Base-by-base conservation (phyloP, 1,140 invertebrate species). In the Platyscapa corneri region DNA sequence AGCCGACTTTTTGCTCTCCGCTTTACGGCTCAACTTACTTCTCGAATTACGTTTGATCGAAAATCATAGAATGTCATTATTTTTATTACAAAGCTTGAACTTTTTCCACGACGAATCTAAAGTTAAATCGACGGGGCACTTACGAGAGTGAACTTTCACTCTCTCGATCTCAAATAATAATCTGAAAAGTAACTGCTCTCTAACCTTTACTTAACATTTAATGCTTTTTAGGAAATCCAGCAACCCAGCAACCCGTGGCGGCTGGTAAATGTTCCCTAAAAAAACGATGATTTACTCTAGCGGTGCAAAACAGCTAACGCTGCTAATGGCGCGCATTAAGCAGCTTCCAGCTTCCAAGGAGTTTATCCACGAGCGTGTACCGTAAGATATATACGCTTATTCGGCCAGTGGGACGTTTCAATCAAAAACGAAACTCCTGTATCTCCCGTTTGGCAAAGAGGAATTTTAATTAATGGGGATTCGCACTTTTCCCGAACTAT, bases 131-230 rank as follows among this genome's bases (percentile, higher is more conserved):
- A n/a, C n/a, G n/a, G n/a, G n/a, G n/a, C n/a, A n/a, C n/a, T n/a
- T n/a, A n/a, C n/a, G n/a, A 42, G n/a, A 74, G 27, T 20, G 23
- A 74, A 74, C 70, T 74, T 74, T 74, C 70, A n/a, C 70, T 74
- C 37, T 74, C 39, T 74, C 23, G 23, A 74, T 74, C 37, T 74
- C n/a, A 23, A 6, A 74, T n/a, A 42, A 74, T 74, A n/a, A 42
- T 0, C 70, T 14, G 18, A 39, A n/a, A 74, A 42, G 0, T 39
- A 0, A 74, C 23, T 42, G 1, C 27, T 12, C 0, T n/a, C 7
- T 10, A 39, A 8, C 18, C 37, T 72, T 39, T 18, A 39, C n/a
- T 74, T 74, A 23, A 74, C 39, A 42, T 42, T 74, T 74, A 74
- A 74, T 74, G 18, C 0, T n/a, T 74, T 32, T 42, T 74, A n/a